These are phyloP conservation scores for Drosophila barbarae DNA, from an alignment of 2,888 invertebrate genomes.

Conservation along the genomic window DNA sequence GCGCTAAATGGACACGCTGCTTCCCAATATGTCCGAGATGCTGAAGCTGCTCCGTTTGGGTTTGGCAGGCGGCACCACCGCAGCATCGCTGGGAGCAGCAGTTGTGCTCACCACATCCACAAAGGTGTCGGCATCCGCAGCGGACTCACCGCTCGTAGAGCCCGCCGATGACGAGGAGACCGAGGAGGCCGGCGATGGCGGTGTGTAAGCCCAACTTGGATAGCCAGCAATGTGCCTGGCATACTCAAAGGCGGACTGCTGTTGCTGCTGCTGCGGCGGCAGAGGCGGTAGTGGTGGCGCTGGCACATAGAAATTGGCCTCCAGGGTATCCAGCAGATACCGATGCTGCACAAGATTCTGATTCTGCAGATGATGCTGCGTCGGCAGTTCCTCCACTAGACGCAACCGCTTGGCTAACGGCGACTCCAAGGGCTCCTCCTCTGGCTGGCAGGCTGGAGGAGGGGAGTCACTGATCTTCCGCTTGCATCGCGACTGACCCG, in stretches of 20 bases:
- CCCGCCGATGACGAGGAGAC: conserved; percentile 47
- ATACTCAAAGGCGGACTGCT: conserved; percentile 53
- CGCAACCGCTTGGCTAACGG: conserved; percentile 72
- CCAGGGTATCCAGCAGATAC: conserved; percentile 62
- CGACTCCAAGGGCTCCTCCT: conserved; percentile 23
- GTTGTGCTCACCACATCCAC: conserved; percentile 71
- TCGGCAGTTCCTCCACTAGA: conserved; percentile 45
- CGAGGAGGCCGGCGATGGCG: conserved; percentile 61
- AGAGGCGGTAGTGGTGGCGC: conserved; percentile 50
- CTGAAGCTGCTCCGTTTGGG: conserved; percentile 76
- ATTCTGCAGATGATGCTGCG: conserved; percentile 19
- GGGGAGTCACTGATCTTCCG: conserved; percentile 81
- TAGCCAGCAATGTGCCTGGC: conserved; percentile 61
- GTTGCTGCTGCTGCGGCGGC: not conserved
- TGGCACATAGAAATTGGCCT: conserved; percentile 65
- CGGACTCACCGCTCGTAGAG: conserved; percentile 46
- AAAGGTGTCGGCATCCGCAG: conserved; percentile 58
- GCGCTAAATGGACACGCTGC: conserved; percentile 51
- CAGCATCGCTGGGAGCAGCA: conserved; percentile 30
- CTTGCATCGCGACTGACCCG: conserved; percentile 87
- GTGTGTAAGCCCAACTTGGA: conserved; percentile 68
- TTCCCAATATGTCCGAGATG: conserved; percentile 77
- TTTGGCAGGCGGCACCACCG: conserved; percentile 36
- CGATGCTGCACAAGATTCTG: conserved; percentile 47
- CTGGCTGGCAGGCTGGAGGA: conserved; percentile 53